Evolutionary conservation across 1,140 invertebrate genomes (phyloP), one percentile per base, ranked within the genome.

Genomic region (Scaptomyza montana): DNA sequence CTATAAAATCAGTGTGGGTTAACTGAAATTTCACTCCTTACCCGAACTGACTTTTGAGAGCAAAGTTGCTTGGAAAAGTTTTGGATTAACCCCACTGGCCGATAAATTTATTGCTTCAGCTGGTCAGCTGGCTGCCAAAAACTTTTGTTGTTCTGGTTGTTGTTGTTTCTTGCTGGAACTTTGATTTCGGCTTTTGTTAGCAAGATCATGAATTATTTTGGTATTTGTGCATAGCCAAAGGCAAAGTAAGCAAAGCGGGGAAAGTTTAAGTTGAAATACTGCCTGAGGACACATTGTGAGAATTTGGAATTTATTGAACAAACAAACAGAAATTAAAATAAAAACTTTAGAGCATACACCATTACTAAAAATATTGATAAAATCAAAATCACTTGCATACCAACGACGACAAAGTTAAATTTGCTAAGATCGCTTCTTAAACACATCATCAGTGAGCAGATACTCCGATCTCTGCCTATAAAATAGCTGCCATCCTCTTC

Each of bases 91-190:
- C 21, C 21, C 21, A 65, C 19, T 57, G 54, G 43, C 45, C 16
- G 10, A 4, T 47, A 55, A 63, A 51, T 56, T 51, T 77, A 60
- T 77, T 77, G 64, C 62, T 81, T 81, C 69, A 81, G 78, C 64
- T 77, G 78, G 47, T 28, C 66, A 51, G 33, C 21, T 43, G 28
- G 41, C 33, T 13, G 33, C 46, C 33, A 43, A n/a, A 43, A 43
- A 43, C 39, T 43, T 43, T 43, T n/a, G 33, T 36, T 36, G 6
- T 9, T 36, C 33, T 36, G 1, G 33, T 45, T 28, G 16, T 45
- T 55, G 28, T 53, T 19, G 63, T 50, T 62, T 71, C 71, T 70
- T 65, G 60, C 51, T 57, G 54, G 39, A 43, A 43, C 39, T 43
- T 43, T 43, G 39, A 43, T 43, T 43, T 43, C n/a, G 39, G 12